phyloP scores from a whole-genome alignment of 2,888 invertebrate genomes.

The Pristionchus maxplancki region DNA sequence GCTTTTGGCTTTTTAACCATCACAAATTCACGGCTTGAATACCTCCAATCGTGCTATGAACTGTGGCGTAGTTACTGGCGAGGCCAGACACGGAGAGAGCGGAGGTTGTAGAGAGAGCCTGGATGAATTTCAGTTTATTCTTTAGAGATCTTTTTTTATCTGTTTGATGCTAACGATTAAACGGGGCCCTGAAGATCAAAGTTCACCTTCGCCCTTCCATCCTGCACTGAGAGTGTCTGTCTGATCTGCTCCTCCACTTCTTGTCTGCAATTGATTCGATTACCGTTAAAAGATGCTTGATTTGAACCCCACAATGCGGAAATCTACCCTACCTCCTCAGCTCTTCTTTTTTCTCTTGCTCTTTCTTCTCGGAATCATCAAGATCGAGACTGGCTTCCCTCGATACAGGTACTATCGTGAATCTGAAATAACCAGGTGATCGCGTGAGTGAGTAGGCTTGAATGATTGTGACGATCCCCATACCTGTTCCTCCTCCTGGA shows the following conservation, averaged over 20 bases:
- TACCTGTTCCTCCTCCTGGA: conserved; percentile 30
- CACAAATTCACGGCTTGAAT: not conserved
- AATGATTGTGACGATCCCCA: not conserved
- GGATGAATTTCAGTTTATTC: not conserved
- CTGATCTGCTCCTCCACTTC: conserved; percentile 21
- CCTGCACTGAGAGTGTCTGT: not conserved
- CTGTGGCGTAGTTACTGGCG: conserved; percentile 51
- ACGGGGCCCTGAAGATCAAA: not conserved
- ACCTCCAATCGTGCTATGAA: conserved; percentile 58
- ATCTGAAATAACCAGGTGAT: not conserved
- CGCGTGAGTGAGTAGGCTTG: too few species aligned
- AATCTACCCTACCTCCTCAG: not conserved
- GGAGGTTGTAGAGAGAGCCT: not conserved
- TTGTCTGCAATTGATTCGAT: not conserved
- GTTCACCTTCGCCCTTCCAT: not conserved
- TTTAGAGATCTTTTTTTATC: too few species aligned
- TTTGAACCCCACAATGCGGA: not conserved
- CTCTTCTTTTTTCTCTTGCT: conserved; percentile 54
- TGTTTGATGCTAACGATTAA: too few species aligned
- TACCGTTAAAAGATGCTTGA: too few species aligned
- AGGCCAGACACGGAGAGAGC: not conserved
- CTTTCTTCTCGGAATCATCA: not conserved
- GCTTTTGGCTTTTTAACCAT: too few species aligned
- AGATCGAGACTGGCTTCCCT: not conserved
- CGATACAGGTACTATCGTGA: conserved; percentile 35